Base-by-base conservation (phyloP, 1,140 invertebrate genomes). In the Globodera rostochiensis region DNA sequence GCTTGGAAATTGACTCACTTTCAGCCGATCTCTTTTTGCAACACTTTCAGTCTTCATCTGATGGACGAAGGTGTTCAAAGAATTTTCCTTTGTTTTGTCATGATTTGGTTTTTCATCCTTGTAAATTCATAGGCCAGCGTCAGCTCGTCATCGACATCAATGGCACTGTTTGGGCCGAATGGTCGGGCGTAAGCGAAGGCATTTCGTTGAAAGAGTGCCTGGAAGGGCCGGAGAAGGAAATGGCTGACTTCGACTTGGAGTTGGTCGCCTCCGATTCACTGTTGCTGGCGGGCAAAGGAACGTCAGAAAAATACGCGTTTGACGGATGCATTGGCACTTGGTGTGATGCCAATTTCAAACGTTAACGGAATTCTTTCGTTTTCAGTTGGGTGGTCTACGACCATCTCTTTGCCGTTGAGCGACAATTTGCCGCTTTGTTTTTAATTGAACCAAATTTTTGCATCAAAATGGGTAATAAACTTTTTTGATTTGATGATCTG, bases 341-440 rank as follows among this genome's bases (percentile, higher is more conserved):
- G 83, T 84, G 86, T 77, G 49, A 47, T 60, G 74, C 36, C 66
- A 7, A 60, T 82, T 50, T 82, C 36, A 47, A 11, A 77, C 46
- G 3, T 47, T 84, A 36, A 36, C 36, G 36, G 36, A 15, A 79
- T 15, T 19, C 36, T 88, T 81, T 80, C 60, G n/a, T 36, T 36
- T 36, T 66, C 60, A 86, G 85, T 60, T 86, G 85, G 85, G 87
- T 86, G 19, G 71, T 86, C 19, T 88, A 88, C 74, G 87, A 86
- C 47, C 50, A 86, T 9, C 46, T 84, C 13, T 84, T 86, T 50
- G 85, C 73, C n/a, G 86, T 79, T 5, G 67, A 25, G 11, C 50
- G 69, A 36, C 88, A 84, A 66, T 84, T 86, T 73, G 87, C 85
- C 47, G 87, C 85, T 8, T 83, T 86, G 71, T 88, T 86, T 67